These are phyloP conservation scores for Lichenostomus cassidix DNA, from an alignment of 2,113 vertebrate genomes.

Conservation along the genomic window DNA sequence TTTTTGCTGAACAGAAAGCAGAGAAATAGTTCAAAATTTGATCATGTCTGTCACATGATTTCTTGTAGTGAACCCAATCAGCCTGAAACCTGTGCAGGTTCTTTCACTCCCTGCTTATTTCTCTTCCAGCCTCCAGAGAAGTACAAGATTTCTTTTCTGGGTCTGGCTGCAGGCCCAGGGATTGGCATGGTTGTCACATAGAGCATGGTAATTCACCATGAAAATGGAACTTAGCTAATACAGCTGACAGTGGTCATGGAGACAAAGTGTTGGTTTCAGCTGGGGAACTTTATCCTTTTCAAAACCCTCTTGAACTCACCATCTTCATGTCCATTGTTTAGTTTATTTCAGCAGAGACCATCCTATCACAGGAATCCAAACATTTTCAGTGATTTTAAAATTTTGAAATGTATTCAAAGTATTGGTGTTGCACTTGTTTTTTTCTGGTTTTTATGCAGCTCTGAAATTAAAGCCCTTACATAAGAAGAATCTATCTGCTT, in stretches of 20 bases:
- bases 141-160: background rate
- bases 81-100: background rate
- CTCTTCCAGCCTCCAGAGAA: background rate
- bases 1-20: background rate
- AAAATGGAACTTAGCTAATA: background rate
- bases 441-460: background rate
- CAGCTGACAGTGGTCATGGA: background rate
- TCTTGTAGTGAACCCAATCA: background rate
- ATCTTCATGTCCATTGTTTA: background rate
- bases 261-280: background rate
- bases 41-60: background rate
- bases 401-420: background rate
- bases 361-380: background rate
- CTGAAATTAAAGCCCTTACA: background rate
- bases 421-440: background rate
- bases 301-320: background rate
- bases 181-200: background rate
- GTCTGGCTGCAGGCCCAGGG: background rate
- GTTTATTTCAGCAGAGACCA: background rate
- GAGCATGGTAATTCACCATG: background rate
- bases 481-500: background rate
- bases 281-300: background rate
- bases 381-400: background rate
- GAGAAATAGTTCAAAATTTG: background rate
- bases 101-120: background rate